phyloP scores from a whole-genome alignment of 2,113 vertebrate species.

The Podarcis raffonei region DNA sequence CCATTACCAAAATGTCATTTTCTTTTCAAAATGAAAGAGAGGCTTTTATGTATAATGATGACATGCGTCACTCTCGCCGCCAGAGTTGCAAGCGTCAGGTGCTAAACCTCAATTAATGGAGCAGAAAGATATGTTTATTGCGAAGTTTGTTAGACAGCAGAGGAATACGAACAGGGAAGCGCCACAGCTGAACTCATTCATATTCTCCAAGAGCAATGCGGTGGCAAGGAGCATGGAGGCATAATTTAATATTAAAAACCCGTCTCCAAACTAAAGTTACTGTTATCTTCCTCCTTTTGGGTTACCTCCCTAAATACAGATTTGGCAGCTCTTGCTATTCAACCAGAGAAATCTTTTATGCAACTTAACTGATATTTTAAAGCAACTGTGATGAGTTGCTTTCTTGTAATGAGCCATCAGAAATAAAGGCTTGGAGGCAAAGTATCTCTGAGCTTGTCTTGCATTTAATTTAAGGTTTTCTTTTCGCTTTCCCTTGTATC shows the following conservation, averaged over 20 bases:
- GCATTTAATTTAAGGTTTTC: slow-evolving; percentile 38
- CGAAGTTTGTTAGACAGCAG: background rate
- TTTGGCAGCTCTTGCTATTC: background rate
- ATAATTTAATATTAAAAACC: background rate
- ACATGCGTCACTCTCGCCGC: background rate
- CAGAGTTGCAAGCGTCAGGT: background rate
- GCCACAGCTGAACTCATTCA: background rate
- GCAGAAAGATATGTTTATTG: background rate
- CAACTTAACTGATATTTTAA: background rate
- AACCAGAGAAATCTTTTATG: background rate
- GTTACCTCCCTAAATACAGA: background rate
- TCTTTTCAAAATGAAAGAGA: background rate
- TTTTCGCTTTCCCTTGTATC: slow-evolving; percentile 42
- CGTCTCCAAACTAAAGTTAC: background rate
- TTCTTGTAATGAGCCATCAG: slow-evolving; percentile 27
- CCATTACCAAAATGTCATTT: background rate
- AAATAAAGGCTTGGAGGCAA: slow-evolving; percentile 7
- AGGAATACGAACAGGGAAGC: background rate
- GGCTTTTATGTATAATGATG: background rate
- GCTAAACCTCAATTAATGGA: background rate
- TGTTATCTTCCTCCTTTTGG: background rate
- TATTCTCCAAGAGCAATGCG: background rate
- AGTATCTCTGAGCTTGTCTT: slow-evolving; percentile 23
- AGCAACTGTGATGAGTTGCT: slow-evolving; percentile 28
- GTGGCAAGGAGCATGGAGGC: background rate